A percentile compares a stretch with the other conserved stretches of the same genome.
phyloP scores from a whole-genome alignment of 1,140 invertebrate species.

The Paralvinella palmiformis region DNA sequence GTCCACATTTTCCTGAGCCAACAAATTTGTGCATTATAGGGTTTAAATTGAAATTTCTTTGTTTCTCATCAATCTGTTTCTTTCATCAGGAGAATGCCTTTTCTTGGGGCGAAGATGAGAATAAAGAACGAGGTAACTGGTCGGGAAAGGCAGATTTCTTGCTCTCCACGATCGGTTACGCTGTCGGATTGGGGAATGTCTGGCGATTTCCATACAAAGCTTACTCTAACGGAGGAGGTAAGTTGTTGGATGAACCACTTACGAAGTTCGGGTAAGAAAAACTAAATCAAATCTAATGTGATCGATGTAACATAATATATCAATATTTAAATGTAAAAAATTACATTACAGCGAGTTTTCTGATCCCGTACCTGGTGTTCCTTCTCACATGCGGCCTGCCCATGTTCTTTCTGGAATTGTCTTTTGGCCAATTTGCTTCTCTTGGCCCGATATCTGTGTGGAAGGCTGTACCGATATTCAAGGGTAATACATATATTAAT shows the following conservation, averaged over 20 bases:
- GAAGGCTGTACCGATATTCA: constrained; percentile 53
- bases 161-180: constrained; percentile 46
- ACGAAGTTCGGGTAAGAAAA: background rate
- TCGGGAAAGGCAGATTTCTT: constrained; percentile 48
- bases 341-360: constrained; percentile 54
- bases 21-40: too few species aligned
- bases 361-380: constrained; percentile 57
- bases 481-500: too few species aligned
- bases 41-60: too few species aligned
- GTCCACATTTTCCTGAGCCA: too few species aligned
- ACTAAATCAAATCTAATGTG: background rate
- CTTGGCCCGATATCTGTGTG: constrained; percentile 52
- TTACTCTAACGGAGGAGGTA: constrained; percentile 81
- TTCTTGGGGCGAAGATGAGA: constrained; percentile 13
- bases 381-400: constrained; percentile 57
- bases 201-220: constrained; percentile 76
- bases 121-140: constrained; percentile 56
- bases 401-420: constrained; percentile 53
- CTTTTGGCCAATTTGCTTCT: constrained; percentile 52
- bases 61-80: background rate
- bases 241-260: constrained; percentile 37
- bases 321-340: background rate
- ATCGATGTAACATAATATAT: background rate
- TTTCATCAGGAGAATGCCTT: background rate
- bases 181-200: constrained; percentile 46